Evolutionary conservation across 2,797 vertebrate species (phyloP).

Genomic region (Denticeps clupeoides): DNA sequence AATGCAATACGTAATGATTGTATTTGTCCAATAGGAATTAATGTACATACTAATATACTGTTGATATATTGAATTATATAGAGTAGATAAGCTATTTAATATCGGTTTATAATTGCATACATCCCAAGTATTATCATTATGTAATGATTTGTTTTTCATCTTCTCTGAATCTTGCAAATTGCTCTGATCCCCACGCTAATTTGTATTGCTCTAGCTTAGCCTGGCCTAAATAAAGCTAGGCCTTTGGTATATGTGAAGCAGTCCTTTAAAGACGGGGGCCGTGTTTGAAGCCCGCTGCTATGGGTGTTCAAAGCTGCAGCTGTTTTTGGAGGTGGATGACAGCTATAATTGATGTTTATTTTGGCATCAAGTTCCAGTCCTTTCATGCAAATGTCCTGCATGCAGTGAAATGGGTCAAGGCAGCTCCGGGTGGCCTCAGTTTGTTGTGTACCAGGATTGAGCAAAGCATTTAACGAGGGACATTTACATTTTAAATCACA

Average conservation of each 20-base stretch:
- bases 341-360: conserved; percentile 78
- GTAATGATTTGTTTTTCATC: neutral
- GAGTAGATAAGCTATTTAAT: no score
- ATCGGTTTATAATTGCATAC: no score
- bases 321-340: conserved; percentile 72
- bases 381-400: conserved; percentile 69
- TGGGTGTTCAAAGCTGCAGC: conserved; percentile 71
- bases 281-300: conserved; percentile 68
- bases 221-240: conserved; percentile 59
- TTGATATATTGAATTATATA: no score
- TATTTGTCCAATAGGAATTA: no score
- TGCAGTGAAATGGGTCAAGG: conserved; percentile 63
- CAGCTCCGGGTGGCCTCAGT: conserved; percentile 51
- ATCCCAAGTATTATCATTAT: no score
- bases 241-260: conserved; percentile 53
- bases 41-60: no score
- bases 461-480: conserved; percentile 51
- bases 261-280: conserved; percentile 58
- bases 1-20: no score
- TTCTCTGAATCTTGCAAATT: conserved; percentile 19
- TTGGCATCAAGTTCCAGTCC: conserved; percentile 65
- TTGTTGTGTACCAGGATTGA: conserved; percentile 36
- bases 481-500: conserved; percentile 61
- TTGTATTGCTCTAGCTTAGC: conserved; percentile 42
- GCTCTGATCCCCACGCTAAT: conserved; percentile 35